A percentile compares a stretch with the other conserved stretches of the same genome.
phyloP scores from a whole-genome alignment of 35 echinoderm and acorn worm genomes.

The Strongylocentrotus purpuratus region DNA sequence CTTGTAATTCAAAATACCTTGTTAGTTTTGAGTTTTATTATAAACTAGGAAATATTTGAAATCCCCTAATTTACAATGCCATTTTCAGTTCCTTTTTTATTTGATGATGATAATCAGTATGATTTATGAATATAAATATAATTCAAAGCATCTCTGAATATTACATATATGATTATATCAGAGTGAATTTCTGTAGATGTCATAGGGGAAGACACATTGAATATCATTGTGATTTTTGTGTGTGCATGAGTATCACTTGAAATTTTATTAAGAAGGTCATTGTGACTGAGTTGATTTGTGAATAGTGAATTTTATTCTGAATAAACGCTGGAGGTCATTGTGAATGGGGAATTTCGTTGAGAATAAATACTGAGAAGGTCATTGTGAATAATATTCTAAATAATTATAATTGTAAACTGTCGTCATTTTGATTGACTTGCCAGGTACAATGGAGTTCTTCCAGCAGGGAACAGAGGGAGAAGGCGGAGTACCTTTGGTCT shows the following conservation, averaged over 20 bases:
- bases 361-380: background rate
- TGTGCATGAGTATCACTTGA: too few relatives aligned
- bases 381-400: background rate
- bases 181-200: too few relatives aligned
- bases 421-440: background rate
- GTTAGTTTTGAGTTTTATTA: background rate
- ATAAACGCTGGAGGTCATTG: background rate
- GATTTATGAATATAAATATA: too few relatives aligned
- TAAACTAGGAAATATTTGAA: too few relatives aligned
- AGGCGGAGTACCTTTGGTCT: conserved; percentile 86
- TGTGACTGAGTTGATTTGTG: background rate
- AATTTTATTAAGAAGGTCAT: background rate
- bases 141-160: too few relatives aligned
- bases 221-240: too few relatives aligned
- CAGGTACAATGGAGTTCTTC: conserved; percentile 98
- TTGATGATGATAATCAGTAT: too few relatives aligned
- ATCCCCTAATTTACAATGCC: too few relatives aligned
- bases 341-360: background rate
- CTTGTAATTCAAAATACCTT: background rate
- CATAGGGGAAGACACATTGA: too few relatives aligned
- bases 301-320: background rate
- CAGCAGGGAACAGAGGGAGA: conserved; percentile 90
- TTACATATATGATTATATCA: too few relatives aligned
- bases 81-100: too few relatives aligned
- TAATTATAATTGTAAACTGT: too few relatives aligned